Percentiles rank a stretch among this genome's conserved stretches.
These are phyloP conservation scores for Anthopleura sola DNA, from an alignment of 64 coral and sea anemone genomes.

Conservation along the genomic window DNA sequence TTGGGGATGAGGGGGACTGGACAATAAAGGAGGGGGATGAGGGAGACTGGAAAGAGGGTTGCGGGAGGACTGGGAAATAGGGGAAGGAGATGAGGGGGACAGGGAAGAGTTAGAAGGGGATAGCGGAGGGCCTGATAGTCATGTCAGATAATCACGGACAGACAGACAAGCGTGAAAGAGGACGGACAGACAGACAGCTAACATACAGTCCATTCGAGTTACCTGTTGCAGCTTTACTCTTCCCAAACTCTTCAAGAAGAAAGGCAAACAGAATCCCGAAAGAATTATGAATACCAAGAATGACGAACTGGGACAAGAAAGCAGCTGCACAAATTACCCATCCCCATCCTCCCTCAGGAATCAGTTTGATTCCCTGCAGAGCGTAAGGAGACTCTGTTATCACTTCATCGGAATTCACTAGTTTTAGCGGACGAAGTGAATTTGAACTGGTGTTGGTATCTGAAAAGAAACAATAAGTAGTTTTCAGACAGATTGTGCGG, in stretches of 20 bases:
- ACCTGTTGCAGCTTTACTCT: conserved; percentile 51
- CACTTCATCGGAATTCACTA: not conserved
- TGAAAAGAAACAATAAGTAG: not conserved
- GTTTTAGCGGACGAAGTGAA: not conserved
- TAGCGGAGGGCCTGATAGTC: no score
- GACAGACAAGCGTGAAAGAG: not conserved
- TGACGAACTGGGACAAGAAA: conserved; percentile 34
- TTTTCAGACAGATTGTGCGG: not conserved
- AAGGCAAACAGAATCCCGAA: conserved; percentile 46
- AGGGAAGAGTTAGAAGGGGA: no score
- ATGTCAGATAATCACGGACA: no score
- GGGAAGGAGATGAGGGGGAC: no score
- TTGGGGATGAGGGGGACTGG: no score
- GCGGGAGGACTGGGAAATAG: no score
- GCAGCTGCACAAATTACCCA: conserved; percentile 43
- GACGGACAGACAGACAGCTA: not conserved
- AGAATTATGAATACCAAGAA: conserved; percentile 55
- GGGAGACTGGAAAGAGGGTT: no score
- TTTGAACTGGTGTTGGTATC: not conserved
- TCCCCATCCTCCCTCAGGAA: conserved; percentile 56
- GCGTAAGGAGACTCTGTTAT: not conserved
- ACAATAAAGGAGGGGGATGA: no score
- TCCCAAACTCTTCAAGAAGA: conserved; percentile 40
- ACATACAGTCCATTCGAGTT: not conserved
- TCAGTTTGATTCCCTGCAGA: conserved; percentile 22